Evolutionary conservation across 2,797 vertebrate genomes (phyloP).

Genomic region (Hafferia zeledoni): DNA sequence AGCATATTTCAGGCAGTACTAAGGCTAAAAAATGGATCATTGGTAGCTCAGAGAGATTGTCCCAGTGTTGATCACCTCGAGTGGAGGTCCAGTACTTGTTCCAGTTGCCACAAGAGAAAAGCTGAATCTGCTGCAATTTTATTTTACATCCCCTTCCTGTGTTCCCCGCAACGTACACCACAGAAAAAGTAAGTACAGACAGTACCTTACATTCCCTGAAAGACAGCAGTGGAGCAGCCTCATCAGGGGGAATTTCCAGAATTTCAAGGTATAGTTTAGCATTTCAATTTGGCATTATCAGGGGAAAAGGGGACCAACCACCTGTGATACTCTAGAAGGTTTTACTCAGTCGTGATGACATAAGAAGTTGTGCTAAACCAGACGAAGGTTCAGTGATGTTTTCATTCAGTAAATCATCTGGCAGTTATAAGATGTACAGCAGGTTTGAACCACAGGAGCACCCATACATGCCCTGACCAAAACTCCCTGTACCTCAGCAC

Average conservation of each 20-base stretch:
- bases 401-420: background rate
- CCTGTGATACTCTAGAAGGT: background rate
- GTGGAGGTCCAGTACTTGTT: background rate
- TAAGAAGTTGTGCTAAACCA: background rate
- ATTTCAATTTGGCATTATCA: background rate
- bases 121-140: background rate
- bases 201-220: background rate
- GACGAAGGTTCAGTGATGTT: background rate
- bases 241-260: background rate
- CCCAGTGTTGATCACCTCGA: fast-evolving
- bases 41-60: background rate
- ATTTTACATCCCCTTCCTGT: background rate
- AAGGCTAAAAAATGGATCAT: background rate
- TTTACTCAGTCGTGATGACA: background rate
- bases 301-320: background rate
- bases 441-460: background rate
- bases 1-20: background rate
- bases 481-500: background rate
- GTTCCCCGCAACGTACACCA: fast-evolving
- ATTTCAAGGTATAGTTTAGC: background rate
- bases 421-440: background rate
- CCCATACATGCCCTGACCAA: fast-evolving
- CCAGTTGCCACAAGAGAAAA: background rate
- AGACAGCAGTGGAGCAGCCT: background rate
- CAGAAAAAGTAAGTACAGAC: background rate